These are phyloP conservation scores for Sorex maritimensis DNA, from an alignment of 2,797 vertebrate genomes.

Conservation along the genomic window DNA sequence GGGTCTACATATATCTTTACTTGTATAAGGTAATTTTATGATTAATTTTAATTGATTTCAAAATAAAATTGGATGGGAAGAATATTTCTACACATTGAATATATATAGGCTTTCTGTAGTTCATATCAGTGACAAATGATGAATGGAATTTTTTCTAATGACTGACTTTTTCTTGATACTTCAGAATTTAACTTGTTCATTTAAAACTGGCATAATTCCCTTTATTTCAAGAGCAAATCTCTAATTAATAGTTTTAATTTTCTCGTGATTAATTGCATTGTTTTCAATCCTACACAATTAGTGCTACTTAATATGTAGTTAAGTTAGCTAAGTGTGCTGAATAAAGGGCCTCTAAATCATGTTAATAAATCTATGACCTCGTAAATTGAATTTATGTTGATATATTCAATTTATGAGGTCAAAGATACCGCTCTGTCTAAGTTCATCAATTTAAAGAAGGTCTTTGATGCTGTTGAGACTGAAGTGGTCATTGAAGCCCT, in stretches of 20 bases:
- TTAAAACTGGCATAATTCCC: conserved; percentile 2
- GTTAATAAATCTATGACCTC: conserved; percentile 86
- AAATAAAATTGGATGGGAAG: not conserved
- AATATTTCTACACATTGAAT: not conserved
- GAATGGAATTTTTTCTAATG: not conserved
- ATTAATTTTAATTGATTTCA: not conserved
- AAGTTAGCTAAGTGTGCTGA: conserved; percentile 83
- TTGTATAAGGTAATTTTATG: not conserved
- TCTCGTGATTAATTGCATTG: conserved; percentile 22
- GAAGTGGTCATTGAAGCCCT: too few species aligned
- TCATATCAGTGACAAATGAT: not conserved
- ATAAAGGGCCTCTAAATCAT: conserved; percentile 79
- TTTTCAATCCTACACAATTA: conserved; percentile 81
- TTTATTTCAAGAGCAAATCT: conserved; percentile 25
- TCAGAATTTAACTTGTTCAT: not conserved
- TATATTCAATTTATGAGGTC: not conserved
- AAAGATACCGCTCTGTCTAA: too few species aligned
- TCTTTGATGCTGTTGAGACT: too few species aligned
- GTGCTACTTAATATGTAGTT: conserved; percentile 77
- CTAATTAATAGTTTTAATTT: conserved; percentile 64
- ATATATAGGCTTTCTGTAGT: not conserved
- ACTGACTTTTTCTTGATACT: not conserved
- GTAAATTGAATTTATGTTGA: conserved; percentile 82
- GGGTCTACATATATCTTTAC: not conserved
- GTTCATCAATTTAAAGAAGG: too few species aligned